Base-by-base conservation (phyloP, 2,113 vertebrate genomes). In the Nannobrachium achirus region DNA sequence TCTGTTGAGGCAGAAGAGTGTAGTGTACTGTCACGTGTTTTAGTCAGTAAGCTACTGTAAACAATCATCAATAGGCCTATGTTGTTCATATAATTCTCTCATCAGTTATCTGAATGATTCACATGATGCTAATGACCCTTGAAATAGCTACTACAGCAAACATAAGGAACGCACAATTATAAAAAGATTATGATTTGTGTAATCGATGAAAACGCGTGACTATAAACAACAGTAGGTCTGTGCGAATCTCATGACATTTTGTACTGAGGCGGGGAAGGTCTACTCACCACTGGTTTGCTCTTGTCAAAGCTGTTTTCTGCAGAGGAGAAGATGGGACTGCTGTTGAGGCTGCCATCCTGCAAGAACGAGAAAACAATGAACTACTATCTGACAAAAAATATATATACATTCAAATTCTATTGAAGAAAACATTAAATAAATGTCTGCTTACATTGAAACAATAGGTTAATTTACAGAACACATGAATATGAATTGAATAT, bases 211-310 rank as follows among this genome's bases (percentile, higher is more conserved):
- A 33, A 33, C 25, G 25, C 3, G 25, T 33, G 3, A 5, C 6
- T 33, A 33, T 1, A 33, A 33, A 33, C 0, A 33, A 33, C 3
- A 33, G 25, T 33, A 5, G 25, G 25, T 5, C 25, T 33, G 25
- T 33, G 25, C 25, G 3, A 5, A 33, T 2, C 25, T 33, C 45
- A 6, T 14, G n/a, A n/a, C 2, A 48, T 13, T 1, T 48, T 48
- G 45, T 48, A 48, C 13, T 14, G n/a, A 10, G 1, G n/a, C 2
- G 15, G 16, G 7, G 7, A 19, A 40, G 50, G 39, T 15, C 10
- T 8, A 33, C 84, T 85, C 78, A 96, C 95, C 92, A 64, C 80
- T 7, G 86, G 69, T 69, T 91, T 94, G 74, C 56, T 65, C 60
- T 66, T 86, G 15, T 93, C 81, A 0, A 79, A 88, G 78, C 79